These are phyloP conservation scores for Lasioglossum villosulum DNA, from an alignment of 2,888 invertebrate genomes.

Conservation along the genomic window DNA sequence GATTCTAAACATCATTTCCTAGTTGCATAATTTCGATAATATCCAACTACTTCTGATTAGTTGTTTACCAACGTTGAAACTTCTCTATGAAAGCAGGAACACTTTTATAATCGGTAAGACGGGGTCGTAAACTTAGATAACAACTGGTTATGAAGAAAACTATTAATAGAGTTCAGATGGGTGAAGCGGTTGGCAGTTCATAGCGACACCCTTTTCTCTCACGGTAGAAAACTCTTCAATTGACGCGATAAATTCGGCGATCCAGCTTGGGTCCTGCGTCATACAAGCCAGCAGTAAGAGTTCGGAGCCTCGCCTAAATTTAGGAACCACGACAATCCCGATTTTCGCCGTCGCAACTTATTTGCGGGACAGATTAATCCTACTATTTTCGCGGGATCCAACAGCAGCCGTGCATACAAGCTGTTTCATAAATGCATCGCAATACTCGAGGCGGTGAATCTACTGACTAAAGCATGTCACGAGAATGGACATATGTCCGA, in stretches of 20 bases:
- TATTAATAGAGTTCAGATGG: not conserved
- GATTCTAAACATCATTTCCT: not conserved
- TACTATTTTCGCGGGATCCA: not conserved
- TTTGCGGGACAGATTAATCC: not conserved
- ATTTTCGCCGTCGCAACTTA: slow-evolving; percentile 10
- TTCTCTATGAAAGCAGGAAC: not conserved
- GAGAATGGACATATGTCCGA: not conserved
- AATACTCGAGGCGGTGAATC: not conserved
- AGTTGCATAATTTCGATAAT: too few relatives aligned
- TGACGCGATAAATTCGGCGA: not conserved
- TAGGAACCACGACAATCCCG: slow-evolving; percentile 13
- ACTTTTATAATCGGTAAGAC: not conserved
- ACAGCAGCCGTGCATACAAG: not conserved
- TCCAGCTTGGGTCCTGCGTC: not conserved
- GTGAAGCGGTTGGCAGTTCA: not conserved
- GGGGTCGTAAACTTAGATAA: not conserved
- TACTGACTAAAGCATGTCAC: not conserved
- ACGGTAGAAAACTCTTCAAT: not conserved
- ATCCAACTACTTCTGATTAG: not conserved
- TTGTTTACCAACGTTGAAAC: not conserved
- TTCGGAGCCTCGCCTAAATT: slow-evolving; percentile 41
- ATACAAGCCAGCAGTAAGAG: slow-evolving; percentile 32
- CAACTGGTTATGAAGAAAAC: not conserved
- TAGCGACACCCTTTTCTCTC: not conserved
- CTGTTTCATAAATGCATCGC: not conserved